phyloP scores from a whole-genome alignment of 64 coral and sea anemone species.

The Porites lutea region DNA sequence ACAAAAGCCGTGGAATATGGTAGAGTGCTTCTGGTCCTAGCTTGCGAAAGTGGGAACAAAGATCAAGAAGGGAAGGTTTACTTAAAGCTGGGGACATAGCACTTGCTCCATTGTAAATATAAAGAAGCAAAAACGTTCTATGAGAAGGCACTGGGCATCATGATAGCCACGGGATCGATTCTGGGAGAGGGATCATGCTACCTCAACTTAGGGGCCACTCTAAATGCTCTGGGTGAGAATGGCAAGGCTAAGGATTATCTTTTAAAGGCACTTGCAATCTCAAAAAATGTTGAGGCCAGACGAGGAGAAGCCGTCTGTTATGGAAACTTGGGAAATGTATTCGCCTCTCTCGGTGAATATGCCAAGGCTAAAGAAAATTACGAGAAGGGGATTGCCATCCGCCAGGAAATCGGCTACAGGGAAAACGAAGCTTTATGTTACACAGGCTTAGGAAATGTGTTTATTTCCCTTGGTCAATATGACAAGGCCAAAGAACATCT shows the following conservation, averaged over 20 bases:
- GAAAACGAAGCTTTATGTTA: background rate
- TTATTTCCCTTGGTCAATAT: background rate
- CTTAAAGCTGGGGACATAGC: no score
- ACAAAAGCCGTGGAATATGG: no score
- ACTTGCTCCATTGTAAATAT: no score
- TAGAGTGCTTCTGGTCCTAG: no score
- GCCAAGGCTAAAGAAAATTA: background rate
- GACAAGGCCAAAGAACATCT: background rate
- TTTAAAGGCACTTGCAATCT: background rate
- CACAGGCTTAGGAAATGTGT: background rate
- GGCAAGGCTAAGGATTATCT: background rate
- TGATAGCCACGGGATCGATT: no score
- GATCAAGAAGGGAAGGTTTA: no score
- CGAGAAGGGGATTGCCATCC: background rate
- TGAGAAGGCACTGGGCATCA: no score
- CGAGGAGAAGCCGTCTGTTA: background rate
- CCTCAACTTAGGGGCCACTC: no score
- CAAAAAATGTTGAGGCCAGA: background rate
- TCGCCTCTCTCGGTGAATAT: background rate
- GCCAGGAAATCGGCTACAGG: background rate
- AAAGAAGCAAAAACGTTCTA: no score
- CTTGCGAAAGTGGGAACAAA: no score
- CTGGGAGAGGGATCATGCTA: no score
- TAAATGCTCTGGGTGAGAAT: background rate
- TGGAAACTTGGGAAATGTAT: background rate